Evolutionary conservation across 2,797 vertebrate genomes (phyloP).

Genomic region (Enteromius mattozi): DNA sequence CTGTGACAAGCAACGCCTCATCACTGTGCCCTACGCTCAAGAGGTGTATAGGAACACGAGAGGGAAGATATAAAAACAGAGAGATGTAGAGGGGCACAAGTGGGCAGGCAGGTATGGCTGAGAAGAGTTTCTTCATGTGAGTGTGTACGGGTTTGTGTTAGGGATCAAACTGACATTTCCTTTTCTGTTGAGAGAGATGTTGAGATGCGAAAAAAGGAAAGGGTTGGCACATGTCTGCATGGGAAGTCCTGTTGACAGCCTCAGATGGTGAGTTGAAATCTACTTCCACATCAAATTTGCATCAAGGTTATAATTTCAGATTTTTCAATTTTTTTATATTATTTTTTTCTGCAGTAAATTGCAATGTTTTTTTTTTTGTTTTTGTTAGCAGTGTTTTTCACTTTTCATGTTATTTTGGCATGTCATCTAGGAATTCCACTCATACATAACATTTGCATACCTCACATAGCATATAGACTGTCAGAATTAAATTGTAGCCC

Average conservation of each 20-base stretch:
- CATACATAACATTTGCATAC: not conserved
- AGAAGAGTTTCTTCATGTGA: not conserved
- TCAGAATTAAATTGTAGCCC: not conserved
- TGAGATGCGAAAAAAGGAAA: not conserved
- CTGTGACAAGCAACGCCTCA: slow-evolving; percentile 38
- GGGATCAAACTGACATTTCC: not conserved
- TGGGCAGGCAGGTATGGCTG: slow-evolving; percentile 2
- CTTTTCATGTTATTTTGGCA: not conserved
- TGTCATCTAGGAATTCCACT: not conserved
- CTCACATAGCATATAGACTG: not conserved
- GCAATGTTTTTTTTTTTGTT: too few species aligned
- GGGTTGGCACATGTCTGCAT: not conserved
- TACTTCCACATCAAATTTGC: not conserved
- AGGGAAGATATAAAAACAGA: slow-evolving; percentile 23
- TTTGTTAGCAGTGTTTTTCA: not conserved
- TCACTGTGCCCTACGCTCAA: not conserved
- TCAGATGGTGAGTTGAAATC: not conserved
- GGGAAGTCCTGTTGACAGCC: not conserved
- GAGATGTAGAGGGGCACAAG: slow-evolving; percentile 11
- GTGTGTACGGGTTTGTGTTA: not conserved
- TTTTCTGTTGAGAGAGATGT: not conserved
- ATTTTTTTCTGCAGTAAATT: not conserved
- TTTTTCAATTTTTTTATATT: not conserved
- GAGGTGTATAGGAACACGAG: not conserved
- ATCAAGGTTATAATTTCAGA: not conserved